These are phyloP conservation scores for Lepidotrigona ventralis DNA, from an alignment of 1,140 invertebrate species.

Conservation along the genomic window DNA sequence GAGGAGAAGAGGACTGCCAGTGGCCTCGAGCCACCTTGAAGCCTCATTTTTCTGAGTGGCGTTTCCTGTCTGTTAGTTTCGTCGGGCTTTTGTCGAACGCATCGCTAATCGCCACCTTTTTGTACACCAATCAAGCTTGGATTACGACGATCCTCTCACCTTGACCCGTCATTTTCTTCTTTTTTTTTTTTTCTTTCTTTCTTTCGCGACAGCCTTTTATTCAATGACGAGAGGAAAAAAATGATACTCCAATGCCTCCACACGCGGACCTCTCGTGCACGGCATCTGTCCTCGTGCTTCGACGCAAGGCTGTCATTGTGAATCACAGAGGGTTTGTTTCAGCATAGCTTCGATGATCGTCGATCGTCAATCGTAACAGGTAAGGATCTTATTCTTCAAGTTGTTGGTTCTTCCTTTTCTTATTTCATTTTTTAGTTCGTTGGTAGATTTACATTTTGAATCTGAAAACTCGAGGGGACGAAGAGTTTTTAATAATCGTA, in stretches of 20 bases:
- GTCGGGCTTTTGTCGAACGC: slow-evolving; percentile 70
- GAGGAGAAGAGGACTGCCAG: slow-evolving; percentile 4
- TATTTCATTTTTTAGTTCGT: background rate
- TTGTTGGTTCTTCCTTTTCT: background rate
- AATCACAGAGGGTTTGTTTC: background rate
- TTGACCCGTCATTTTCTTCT: slow-evolving; percentile 70
- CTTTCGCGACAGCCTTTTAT: slow-evolving; percentile 2
- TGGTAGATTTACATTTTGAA: background rate
- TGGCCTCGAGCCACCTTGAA: slow-evolving; percentile 70
- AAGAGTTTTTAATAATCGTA: too few species aligned
- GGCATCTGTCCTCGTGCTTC: background rate
- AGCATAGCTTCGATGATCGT: background rate
- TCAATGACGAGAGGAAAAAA: background rate
- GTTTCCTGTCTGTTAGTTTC: slow-evolving; percentile 73
- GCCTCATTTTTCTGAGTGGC: slow-evolving; percentile 75
- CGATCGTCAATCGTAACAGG: background rate
- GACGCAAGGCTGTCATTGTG: background rate
- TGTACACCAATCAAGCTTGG: slow-evolving; percentile 78
- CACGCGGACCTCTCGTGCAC: background rate
- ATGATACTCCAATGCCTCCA: background rate
- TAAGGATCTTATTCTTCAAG: background rate
- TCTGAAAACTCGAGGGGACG: too few species aligned
- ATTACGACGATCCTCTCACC: slow-evolving; percentile 79
- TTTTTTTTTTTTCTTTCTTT: background rate
- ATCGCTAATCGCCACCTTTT: slow-evolving; percentile 77